A percentile compares a stretch with the other conserved stretches of the same genome.
These are phyloP conservation scores for Arenicola marina DNA, from an alignment of 2,888 invertebrate genomes.

Conservation along the genomic window DNA sequence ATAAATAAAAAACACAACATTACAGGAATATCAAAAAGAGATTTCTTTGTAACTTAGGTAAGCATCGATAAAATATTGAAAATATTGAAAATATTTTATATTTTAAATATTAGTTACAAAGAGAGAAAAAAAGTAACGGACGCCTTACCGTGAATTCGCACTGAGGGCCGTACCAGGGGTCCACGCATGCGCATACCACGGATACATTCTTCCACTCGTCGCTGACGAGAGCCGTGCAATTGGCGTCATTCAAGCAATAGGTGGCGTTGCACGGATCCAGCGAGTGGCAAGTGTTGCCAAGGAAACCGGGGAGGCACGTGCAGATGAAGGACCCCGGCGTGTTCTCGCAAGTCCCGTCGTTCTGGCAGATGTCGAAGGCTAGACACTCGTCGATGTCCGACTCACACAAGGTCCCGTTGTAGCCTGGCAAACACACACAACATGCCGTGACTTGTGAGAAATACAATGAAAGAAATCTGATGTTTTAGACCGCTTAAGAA, in stretches of 20 bases:
- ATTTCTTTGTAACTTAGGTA: too few relatives aligned
- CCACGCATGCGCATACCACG: not conserved
- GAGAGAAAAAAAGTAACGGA: too few relatives aligned
- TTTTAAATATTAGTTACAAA: too few relatives aligned
- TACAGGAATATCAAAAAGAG: too few relatives aligned
- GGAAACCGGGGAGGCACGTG: not conserved
- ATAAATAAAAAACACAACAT: too few relatives aligned
- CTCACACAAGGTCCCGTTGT: not conserved
- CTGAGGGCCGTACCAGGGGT: not conserved
- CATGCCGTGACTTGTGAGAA: too few relatives aligned
- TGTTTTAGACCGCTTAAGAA: too few relatives aligned
- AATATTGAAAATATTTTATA: too few relatives aligned
- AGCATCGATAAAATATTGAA: too few relatives aligned
- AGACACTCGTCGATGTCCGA: slow-evolving; percentile 6
- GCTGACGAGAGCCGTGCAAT: not conserved
- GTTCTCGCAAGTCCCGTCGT: not conserved
- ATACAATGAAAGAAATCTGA: too few relatives aligned
- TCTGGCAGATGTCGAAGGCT: not conserved
- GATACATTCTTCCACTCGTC: not conserved
- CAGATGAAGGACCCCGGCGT: not conserved
- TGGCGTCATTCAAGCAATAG: not conserved
- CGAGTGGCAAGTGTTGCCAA: not conserved
- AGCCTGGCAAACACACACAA: too few relatives aligned
- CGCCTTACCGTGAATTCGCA: slow-evolving; percentile 1
- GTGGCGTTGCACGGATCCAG: not conserved